Evolutionary conservation across 2,113 vertebrate species (phyloP).

Genomic region (Ceuthmochares aereus): DNA sequence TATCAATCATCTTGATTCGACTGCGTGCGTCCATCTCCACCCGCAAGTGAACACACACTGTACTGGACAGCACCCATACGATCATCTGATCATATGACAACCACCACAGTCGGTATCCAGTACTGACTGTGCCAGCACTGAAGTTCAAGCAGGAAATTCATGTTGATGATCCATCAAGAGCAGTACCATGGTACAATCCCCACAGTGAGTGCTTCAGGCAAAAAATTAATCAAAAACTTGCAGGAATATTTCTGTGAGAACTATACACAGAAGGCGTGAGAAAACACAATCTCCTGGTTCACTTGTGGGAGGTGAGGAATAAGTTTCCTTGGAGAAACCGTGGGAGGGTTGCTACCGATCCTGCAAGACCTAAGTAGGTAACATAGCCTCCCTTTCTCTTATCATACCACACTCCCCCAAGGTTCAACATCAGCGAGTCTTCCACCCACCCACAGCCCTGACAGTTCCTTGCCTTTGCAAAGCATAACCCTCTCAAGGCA

Average conservation of each 20-base stretch:
- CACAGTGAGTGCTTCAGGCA: neutral
- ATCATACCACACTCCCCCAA: neutral
- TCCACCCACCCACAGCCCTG: neutral
- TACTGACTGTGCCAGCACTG: neutral
- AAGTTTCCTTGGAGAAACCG: neutral
- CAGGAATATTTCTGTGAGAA: neutral
- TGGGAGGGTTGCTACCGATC: neutral
- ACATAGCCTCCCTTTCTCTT: neutral
- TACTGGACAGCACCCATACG: neutral
- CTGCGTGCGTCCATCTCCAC: too few relatives aligned
- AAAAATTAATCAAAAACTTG: neutral
- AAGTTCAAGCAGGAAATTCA: neutral
- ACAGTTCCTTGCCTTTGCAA: neutral
- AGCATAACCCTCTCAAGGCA: neutral
- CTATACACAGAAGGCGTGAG: neutral
- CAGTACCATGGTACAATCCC: neutral
- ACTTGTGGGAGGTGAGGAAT: neutral
- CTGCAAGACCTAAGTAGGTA: neutral
- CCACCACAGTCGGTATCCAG: neutral
- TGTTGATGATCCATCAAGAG: neutral
- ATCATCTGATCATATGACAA: neutral
- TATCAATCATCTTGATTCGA: too few relatives aligned
- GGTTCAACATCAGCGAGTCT: neutral
- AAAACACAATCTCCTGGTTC: neutral
- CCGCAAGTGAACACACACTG: too few relatives aligned